Evolutionary conservation across 2,888 invertebrate species (phyloP).

Genomic region (Drosophila mettleri): DNA sequence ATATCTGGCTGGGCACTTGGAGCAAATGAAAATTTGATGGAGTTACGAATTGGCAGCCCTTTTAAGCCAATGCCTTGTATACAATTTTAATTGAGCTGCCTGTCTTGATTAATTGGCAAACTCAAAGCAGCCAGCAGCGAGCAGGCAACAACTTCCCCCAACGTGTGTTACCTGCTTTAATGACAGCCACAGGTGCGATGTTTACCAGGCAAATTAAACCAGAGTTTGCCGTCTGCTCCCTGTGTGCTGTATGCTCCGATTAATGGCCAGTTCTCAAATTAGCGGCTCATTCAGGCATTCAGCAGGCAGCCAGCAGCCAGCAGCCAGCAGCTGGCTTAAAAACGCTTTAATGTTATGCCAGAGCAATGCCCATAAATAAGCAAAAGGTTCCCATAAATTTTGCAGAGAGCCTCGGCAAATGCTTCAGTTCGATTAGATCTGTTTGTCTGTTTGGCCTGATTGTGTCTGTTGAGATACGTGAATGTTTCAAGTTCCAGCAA

Average conservation of each 20-base stretch:
- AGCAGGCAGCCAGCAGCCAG: conserved; percentile 23
- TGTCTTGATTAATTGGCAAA: conserved; percentile 72
- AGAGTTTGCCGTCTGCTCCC: conserved; percentile 9
- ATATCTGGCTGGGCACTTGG: conserved; percentile 32
- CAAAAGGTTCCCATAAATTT: conserved; percentile 69
- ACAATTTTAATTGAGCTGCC: conserved; percentile 72
- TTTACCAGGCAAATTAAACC: conserved; percentile 49
- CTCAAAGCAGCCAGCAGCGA: conserved; percentile 38
- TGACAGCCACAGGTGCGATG: conserved; percentile 69
- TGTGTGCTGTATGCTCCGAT: conserved; percentile 6
- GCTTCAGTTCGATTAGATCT: conserved; percentile 34
- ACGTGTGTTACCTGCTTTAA: conserved; percentile 42
- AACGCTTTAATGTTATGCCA: conserved; percentile 72
- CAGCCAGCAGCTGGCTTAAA: conserved; percentile 55
- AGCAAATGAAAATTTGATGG: conserved; percentile 55
- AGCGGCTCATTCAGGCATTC: conserved; percentile 65
- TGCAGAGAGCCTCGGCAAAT: conserved; percentile 26
- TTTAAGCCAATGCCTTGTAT: conserved; percentile 40
- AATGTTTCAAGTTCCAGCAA: conserved; percentile 37
- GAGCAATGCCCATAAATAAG: conserved; percentile 73
- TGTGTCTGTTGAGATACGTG: conserved; percentile 43
- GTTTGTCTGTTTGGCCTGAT: conserved; percentile 31
- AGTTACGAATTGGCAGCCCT: conserved; percentile 37
- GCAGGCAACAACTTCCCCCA: neutral
- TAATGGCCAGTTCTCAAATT: conserved; percentile 69